Evolutionary conservation across 2,113 vertebrate species (phyloP).

Genomic region (Rutilus rutilus): DNA sequence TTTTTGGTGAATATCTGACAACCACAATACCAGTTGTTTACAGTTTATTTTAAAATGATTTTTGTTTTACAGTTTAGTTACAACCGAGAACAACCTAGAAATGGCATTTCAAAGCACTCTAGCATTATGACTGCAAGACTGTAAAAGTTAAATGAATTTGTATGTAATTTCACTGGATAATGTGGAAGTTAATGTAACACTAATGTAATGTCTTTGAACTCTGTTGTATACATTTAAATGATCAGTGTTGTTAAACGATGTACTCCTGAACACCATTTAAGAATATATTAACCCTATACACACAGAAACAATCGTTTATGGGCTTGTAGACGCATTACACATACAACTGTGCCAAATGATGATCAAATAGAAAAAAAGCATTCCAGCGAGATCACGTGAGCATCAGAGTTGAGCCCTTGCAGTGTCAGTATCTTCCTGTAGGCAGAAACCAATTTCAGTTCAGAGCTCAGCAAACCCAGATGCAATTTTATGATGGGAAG

Average conservation of each 20-base stretch:
- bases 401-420: constrained; percentile 62
- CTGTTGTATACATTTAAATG: not conserved
- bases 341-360: not conserved
- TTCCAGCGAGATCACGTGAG: constrained; percentile 60
- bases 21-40: no score
- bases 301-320: not conserved
- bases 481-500: constrained; percentile 74
- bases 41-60: not conserved
- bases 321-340: not conserved
- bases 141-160: not conserved
- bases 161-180: not conserved
- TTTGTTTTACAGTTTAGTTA: not conserved
- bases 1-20: no score
- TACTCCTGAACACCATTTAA: not conserved
- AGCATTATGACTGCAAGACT: not conserved
- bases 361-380: not conserved
- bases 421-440: constrained; percentile 75
- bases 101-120: no score
- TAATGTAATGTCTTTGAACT: not conserved
- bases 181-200: not conserved
- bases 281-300: not conserved
- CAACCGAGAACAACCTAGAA: not conserved
- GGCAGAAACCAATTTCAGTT: constrained; percentile 81
- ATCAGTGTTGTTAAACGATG: not conserved
- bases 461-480: constrained; percentile 72